Conservation (phyloP, 2,888 invertebrate species). For the Homarus gammarus region DNA sequence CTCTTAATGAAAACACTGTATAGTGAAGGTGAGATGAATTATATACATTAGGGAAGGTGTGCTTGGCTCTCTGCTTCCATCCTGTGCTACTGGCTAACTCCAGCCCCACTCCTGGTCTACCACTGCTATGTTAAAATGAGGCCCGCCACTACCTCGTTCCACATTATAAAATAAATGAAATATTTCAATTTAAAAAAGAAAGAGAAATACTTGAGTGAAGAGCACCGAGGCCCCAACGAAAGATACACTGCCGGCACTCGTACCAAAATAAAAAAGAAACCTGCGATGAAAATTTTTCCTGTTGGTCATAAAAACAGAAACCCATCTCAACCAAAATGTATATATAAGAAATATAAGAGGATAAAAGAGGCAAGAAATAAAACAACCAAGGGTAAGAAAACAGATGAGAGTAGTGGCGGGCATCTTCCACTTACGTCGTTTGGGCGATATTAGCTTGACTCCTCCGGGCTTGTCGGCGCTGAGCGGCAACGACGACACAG, state of each 20-base stretch:
- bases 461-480: constrained; percentile 72
- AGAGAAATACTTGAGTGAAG: background rate
- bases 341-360: background rate
- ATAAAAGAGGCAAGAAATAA: background rate
- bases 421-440: constrained; percentile 72
- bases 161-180: too few species aligned
- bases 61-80: background rate
- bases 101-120: background rate
- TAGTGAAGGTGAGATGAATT: too few species aligned
- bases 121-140: constrained; percentile 7
- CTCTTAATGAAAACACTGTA: too few species aligned
- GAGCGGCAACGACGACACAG: constrained; percentile 66
- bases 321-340: background rate
- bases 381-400: background rate
- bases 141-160: constrained; percentile 23
- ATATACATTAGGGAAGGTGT: too few species aligned
- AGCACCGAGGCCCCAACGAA: background rate
- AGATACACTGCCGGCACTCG: background rate
- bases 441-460: constrained; percentile 75
- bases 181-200: too few species aligned
- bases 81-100: background rate
- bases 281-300: background rate
- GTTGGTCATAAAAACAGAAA: background rate
- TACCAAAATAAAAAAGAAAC: background rate
- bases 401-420: constrained; percentile 3